phyloP scores from a whole-genome alignment of 2,113 vertebrate species.

The Empidonax traillii region DNA sequence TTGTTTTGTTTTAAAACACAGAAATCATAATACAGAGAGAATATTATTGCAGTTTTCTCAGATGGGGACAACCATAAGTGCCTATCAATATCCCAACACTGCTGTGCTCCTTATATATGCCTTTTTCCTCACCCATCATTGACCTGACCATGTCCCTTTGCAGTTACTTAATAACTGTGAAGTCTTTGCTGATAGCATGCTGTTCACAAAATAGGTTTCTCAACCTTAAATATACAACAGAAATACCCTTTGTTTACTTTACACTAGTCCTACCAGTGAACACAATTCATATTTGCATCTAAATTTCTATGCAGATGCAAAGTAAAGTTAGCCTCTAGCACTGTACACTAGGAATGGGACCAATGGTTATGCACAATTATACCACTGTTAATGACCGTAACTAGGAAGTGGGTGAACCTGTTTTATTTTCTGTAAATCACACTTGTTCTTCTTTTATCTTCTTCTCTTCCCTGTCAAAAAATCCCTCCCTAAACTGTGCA shows the following conservation, averaged over 20 bases:
- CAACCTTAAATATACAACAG: constrained; percentile 43
- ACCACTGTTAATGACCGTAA: neutral
- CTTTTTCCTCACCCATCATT: constrained; percentile 6
- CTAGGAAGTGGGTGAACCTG: neutral
- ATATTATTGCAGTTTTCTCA: neutral
- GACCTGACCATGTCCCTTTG: neutral
- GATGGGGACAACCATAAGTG: neutral
- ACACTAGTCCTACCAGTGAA: constrained; percentile 39
- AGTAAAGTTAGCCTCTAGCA: constrained; percentile 23
- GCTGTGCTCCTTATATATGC: neutral
- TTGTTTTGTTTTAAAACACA: neutral
- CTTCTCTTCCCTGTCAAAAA: neutral
- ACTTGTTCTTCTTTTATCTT: neutral
- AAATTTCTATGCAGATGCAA: constrained; percentile 52
- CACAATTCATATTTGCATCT: constrained; percentile 52
- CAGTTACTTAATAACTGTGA: constrained; percentile 45
- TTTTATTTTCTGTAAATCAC: neutral
- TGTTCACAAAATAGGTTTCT: constrained; percentile 44
- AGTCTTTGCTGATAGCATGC: neutral
- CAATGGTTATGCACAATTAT: constrained; percentile 34
- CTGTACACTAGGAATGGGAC: constrained; percentile 11
- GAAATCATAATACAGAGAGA: neutral
- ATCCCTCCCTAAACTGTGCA: fast-evolving
- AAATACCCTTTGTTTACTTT: constrained; percentile 53
- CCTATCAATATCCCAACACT: neutral